Evolutionary conservation across 2,113 vertebrate genomes (phyloP).

Genomic region (rabbit (Oryctolagus cuniculus)): DNA sequence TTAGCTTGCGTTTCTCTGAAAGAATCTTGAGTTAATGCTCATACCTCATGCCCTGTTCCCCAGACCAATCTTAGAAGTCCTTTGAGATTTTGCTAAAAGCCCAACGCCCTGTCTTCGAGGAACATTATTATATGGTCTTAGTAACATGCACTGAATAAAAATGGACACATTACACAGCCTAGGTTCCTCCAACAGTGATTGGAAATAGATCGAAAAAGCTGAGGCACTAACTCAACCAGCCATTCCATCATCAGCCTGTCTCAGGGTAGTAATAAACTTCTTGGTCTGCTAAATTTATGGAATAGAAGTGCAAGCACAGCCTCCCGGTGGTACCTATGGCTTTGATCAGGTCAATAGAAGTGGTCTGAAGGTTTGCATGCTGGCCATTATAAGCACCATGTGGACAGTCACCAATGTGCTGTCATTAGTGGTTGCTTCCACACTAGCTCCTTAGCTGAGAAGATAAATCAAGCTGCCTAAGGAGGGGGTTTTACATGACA

Average conservation of each 20-base stretch:
- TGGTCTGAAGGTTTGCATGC: conserved; percentile 62
- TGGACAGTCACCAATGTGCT: conserved; percentile 32
- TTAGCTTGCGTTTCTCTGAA: not conserved
- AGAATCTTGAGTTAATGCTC: not conserved
- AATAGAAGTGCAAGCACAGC: conserved; percentile 73
- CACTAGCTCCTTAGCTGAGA: not conserved
- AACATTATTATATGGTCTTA: conserved; percentile 64
- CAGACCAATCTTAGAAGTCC: not conserved
- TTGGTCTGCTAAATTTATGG: conserved; percentile 80
- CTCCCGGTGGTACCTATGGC: conserved; percentile 62
- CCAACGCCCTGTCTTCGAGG: conserved; percentile 55
- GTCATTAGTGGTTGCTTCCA: conserved; percentile 53
- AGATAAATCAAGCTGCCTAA: not conserved
- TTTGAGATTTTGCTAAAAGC: conserved; percentile 75
- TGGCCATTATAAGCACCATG: conserved; percentile 61
- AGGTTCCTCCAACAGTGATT: conserved; percentile 75
- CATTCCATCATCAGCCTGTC: conserved; percentile 82
- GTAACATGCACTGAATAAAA: conserved; percentile 78
- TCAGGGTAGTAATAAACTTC: conserved; percentile 81
- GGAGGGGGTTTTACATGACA: not conserved
- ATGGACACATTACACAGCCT: conserved; percentile 75
- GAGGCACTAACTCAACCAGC: conserved; percentile 81
- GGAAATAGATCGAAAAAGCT: conserved; percentile 79
- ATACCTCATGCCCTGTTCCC: not conserved
- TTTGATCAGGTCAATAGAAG: conserved; percentile 74